Conservation (phyloP, 2,113 vertebrate species). For the Neogale vison region DNA sequence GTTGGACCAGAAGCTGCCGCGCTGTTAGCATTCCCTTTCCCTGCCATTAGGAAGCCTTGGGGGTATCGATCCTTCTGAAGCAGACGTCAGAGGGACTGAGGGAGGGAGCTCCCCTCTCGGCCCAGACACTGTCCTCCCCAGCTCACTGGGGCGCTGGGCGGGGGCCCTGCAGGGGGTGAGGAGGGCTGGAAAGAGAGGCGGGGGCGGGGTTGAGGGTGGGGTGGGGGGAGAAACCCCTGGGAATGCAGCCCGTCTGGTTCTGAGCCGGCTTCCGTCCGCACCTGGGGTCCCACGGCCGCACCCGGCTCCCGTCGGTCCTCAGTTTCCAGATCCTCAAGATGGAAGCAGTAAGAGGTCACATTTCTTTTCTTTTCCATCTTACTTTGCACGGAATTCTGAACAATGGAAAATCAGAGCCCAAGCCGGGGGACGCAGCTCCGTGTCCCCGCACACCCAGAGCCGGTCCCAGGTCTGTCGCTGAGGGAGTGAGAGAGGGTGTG, state of each 20-base stretch:
- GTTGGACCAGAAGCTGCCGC: background rate
- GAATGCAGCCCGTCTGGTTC: background rate
- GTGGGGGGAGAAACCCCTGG: too few relatives aligned
- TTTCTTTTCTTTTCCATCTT: background rate
- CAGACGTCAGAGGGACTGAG: background rate
- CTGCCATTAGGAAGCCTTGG: background rate
- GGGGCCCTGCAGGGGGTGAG: background rate
- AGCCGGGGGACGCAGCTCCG: background rate
- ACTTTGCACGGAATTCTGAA: background rate
- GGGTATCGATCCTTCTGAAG: background rate
- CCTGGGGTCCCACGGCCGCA: fast-evolving
- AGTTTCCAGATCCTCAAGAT: background rate
- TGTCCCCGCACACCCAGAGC: fast-evolving
- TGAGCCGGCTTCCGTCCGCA: fast-evolving
- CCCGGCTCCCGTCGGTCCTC: background rate
- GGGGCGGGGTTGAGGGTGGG: too few relatives aligned
- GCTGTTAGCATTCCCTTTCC: background rate
- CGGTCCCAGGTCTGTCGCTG: background rate
- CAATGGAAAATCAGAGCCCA: background rate
- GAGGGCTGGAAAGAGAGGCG: too few relatives aligned
- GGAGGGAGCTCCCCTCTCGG: background rate
- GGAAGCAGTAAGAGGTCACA: background rate
- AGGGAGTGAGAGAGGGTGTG: background rate
- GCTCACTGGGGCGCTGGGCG: background rate
- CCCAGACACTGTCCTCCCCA: background rate